Base-by-base conservation (phyloP, 2,888 invertebrate genomes). In the Cryptophagus acutangulus region DNA sequence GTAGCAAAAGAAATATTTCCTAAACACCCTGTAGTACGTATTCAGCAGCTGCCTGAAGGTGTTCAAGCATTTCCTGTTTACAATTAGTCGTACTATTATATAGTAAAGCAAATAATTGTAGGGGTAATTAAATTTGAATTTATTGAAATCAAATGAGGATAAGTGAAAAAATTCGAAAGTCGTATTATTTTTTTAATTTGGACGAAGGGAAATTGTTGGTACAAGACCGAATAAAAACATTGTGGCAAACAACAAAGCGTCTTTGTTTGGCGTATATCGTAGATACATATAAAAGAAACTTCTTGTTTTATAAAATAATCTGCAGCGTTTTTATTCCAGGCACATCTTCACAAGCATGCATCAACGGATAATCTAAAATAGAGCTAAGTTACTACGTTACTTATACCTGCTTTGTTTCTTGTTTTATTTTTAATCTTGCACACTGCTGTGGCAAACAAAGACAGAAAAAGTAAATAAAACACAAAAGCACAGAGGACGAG, bases 341-440 rank as follows among this genome's bases (percentile, higher is more conserved):
- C 49, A 48, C 48, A 50, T 52, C 46, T 45, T 44, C 40, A 31
- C 14, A 39, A 38, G 36, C 43, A 49, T 51, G 47, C 49, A 49
- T 51, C 51, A 51, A 39, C 48, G 49, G 49, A 52, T 52, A 48
- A 49, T 52, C 52, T 52, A 46, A 48, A 49, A 49, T 52, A 48
- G 48, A 46, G 48, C 43, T 34, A 40, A 46, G 46, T 49, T 45
- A 40, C 43, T 26, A 3, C 31, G 31, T 31, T 31, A n/a, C 31
- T 31, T 31, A 8, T 31, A 31, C 31, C 31, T 31, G 31, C 12
- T 31, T 31, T 12, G 31, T 31, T 31, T 3, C 15, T 31, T 16
- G 13, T 31, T 31, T 31, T 31, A 16, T 31, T 31, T 3, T 5
- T 31, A 14, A 15, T 31, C 16, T 31, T 31, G 9, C 9, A 13